phyloP scores from a whole-genome alignment of 2,113 vertebrate genomes.

The Solea solea region DNA sequence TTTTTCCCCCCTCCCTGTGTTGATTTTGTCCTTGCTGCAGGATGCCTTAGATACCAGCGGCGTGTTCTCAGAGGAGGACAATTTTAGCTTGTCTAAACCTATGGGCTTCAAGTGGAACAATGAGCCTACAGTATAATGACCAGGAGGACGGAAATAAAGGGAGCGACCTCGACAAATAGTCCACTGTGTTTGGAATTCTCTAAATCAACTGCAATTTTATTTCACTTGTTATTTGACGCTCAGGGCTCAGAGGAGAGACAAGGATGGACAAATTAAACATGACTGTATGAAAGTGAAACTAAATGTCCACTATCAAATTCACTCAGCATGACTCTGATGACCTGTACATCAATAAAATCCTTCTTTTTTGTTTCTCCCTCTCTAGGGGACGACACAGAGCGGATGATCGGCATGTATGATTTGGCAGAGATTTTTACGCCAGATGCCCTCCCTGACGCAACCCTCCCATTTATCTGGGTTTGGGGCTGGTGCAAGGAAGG shows the following conservation, averaged over 20 bases:
- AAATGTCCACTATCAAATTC: background rate
- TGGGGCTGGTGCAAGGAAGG: too few relatives aligned
- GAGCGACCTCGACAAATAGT: constrained; percentile 33
- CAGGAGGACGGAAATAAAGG: constrained; percentile 36
- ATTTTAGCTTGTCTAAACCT: constrained; percentile 66
- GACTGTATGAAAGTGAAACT: background rate
- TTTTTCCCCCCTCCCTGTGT: constrained; percentile 33
- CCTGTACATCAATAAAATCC: background rate
- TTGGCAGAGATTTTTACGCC: too few relatives aligned
- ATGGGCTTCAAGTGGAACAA: constrained; percentile 54
- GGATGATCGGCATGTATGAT: too few relatives aligned
- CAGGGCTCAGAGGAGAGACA: constrained; percentile 2
- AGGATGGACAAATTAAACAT: background rate
- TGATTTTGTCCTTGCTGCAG: constrained; percentile 79
- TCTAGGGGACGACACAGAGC: too few relatives aligned
- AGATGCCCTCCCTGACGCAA: too few relatives aligned
- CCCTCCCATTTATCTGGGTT: too few relatives aligned
- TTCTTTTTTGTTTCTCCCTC: background rate
- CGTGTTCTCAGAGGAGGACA: constrained; percentile 68
- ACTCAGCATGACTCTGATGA: background rate
- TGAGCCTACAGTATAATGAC: constrained; percentile 45
- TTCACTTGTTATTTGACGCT: background rate
- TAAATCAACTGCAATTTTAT: constrained; percentile 20
- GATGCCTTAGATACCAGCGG: constrained; percentile 57
- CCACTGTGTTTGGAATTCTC: constrained; percentile 31